A percentile compares a stretch with the other conserved stretches of the same genome.
Evolutionary conservation across 2,797 vertebrate species (phyloP).

Genomic region (Philypnodon macrostomus): DNA sequence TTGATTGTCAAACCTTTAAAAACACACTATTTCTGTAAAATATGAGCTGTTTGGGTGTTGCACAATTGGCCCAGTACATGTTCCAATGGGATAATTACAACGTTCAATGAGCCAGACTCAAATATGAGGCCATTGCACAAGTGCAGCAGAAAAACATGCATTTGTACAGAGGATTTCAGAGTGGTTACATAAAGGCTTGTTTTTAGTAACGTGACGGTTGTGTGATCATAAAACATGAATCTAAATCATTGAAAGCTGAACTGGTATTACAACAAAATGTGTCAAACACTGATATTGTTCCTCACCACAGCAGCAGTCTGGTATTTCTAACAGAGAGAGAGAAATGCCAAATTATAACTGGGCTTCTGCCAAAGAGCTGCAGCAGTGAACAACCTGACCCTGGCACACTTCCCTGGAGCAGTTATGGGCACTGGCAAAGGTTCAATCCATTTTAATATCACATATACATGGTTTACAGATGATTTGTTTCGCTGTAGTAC

Average conservation of each 20-base stretch:
- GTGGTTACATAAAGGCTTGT: no score
- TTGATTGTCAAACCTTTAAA: no score
- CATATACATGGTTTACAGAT: conserved; percentile 9
- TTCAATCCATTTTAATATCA: conserved; percentile 33
- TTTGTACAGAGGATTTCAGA: background rate
- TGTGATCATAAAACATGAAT: no score
- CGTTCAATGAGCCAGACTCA: conserved; percentile 3
- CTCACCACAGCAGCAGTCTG: conserved; percentile 31
- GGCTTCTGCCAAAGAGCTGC: conserved; percentile 39
- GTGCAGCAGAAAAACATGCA: conserved; percentile 6
- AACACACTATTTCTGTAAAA: no score
- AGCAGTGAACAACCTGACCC: conserved; percentile 46
- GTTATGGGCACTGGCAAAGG: conserved; percentile 33
- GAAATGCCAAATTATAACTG: conserved; percentile 43
- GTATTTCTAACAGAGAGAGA: conserved; percentile 40
- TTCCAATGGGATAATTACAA: conserved; percentile 20
- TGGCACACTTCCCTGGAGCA: conserved; percentile 32
- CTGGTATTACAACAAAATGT: no score
- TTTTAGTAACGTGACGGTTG: no score
- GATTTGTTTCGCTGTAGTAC: background rate
- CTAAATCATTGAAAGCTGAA: no score
- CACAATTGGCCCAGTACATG: background rate
- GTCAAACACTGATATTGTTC: no score
- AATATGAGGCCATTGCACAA: conserved; percentile 16
- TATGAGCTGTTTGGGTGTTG: background rate